Base-by-base conservation (phyloP, 2,888 invertebrate species). In the Torymus texanus region DNA sequence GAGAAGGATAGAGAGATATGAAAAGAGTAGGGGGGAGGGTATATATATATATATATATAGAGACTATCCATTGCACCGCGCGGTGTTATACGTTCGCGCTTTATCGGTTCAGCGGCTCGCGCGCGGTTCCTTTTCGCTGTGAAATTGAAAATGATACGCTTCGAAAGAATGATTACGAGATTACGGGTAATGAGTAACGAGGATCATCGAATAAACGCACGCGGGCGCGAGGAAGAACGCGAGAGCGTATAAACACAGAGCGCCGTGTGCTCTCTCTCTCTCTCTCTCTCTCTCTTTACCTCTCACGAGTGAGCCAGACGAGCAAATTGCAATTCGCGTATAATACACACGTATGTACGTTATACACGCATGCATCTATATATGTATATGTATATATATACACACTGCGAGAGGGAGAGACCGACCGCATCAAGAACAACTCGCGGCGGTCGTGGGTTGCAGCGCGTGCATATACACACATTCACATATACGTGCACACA, bases 151-250 rank as follows among this genome's bases (percentile, higher is more conserved):
- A 66, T 55, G 71, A 79, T 67, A 16, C 67, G 71, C 73, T 62
- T 61, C 51, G 55, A 73, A 74, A 80, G 73, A 73, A 73, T 67
- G 73, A 76, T 76, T 73, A 76, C 75, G 76, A 72, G 80, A 76
- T 80, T 68, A 63, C 29, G 56, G 55, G 71, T 76, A 80, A 76
- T 76, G 73, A 76, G 76, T 59, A 50, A 61, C 73, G 73, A 72
- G 79, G 51, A 74, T 70, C 62, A 63, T 68, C 74, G 74, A 68
- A 18, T 68, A 67, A 67, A 53, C 53, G 59, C 63, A 41, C 8
- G 29, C 55, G n/a, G 53, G 18, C 65, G 41, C 55, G 16, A 53
- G 18, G 59, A 51, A 56, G 72, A 50, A n/a, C 16, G 24, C 63
- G 29, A 14, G 14, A 4, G 55, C 53, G 59, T 29, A 50, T 50